A percentile compares a stretch with the other conserved stretches of the same genome.
Evolutionary conservation across 1,140 invertebrate genomes (phyloP).

Genomic region (Drosophila sulfurigaster): DNA sequence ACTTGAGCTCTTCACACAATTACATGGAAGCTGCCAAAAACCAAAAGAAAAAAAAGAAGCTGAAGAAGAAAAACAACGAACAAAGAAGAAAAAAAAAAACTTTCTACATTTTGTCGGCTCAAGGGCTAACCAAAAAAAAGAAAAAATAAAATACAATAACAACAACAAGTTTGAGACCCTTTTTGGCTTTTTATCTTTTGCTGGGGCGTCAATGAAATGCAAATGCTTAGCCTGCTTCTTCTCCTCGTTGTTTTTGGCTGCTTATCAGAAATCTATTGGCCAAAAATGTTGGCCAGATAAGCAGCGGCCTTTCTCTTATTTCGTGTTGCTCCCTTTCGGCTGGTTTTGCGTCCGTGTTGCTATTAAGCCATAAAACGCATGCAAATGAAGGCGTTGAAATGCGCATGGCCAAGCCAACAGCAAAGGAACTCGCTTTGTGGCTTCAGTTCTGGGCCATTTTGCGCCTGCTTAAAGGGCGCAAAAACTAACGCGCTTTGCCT

Average conservation of each 20-base stretch:
- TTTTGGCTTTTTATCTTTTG: constrained; percentile 27
- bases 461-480: constrained; percentile 74
- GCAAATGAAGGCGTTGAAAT: constrained; percentile 84
- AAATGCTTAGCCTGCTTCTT: constrained; percentile 46
- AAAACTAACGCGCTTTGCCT: constrained; percentile 76
- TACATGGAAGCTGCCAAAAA: constrained; percentile 62
- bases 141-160: constrained; percentile 32
- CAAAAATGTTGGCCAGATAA: constrained; percentile 72
- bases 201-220: constrained; percentile 73
- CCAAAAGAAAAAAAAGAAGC: constrained; percentile 29
- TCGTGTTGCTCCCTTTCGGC: neutral
- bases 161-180: constrained; percentile 35
- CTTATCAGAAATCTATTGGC: constrained; percentile 76
- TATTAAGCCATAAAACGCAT: constrained; percentile 84
- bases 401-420: constrained; percentile 39
- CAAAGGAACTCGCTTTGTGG: neutral
- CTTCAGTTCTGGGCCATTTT: constrained; percentile 21
- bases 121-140: constrained; percentile 16
- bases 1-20: constrained; percentile 47
- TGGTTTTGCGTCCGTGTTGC: neutral
- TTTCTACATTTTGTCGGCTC: constrained; percentile 57
- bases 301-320: constrained; percentile 37
- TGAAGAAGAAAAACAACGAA: neutral
- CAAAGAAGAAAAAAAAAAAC: constrained; percentile 30
- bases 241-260: constrained; percentile 6